Evolutionary conservation across 2,888 invertebrate species (phyloP).

Genomic region (Erebia aethiops): DNA sequence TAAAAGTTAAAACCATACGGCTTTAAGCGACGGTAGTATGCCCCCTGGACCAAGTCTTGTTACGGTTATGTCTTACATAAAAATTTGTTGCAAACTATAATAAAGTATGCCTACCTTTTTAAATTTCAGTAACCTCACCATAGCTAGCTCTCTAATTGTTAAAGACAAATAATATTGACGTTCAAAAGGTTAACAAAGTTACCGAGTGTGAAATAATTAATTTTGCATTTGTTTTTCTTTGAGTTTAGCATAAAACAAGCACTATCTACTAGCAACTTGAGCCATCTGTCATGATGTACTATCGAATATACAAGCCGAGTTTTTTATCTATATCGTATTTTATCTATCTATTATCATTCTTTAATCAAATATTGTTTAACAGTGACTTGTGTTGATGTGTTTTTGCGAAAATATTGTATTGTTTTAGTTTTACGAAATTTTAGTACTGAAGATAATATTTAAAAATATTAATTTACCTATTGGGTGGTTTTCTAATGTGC

Average conservation of each 20-base stretch:
- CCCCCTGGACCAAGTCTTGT: too few relatives aligned
- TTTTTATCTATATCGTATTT: slow-evolving; percentile 19
- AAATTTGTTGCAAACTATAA: too few relatives aligned
- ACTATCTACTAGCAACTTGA: neutral
- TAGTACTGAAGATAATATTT: too few relatives aligned
- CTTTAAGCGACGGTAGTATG: too few relatives aligned
- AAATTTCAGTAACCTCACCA: slow-evolving; percentile 11
- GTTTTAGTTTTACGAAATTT: neutral
- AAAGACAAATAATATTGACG: too few relatives aligned
- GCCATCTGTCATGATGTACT: neutral
- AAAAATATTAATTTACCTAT: neutral
- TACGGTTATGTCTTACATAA: too few relatives aligned
- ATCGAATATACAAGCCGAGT: slow-evolving; percentile 14
- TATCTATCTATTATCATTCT: slow-evolving; percentile 3
- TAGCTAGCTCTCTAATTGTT: neutral
- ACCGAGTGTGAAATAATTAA: too few relatives aligned
- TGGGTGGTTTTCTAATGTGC: too few relatives aligned
- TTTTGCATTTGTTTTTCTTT: too few relatives aligned
- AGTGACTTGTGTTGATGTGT: neutral
- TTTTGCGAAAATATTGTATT: neutral
- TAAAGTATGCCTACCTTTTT: neutral
- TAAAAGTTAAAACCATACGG: too few relatives aligned
- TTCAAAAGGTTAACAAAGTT: too few relatives aligned
- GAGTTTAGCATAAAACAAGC: neutral
- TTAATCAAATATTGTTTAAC: slow-evolving; percentile 19